Conservation (phyloP, 2,113 vertebrate genomes). For the Phodopus roborovskii region DNA sequence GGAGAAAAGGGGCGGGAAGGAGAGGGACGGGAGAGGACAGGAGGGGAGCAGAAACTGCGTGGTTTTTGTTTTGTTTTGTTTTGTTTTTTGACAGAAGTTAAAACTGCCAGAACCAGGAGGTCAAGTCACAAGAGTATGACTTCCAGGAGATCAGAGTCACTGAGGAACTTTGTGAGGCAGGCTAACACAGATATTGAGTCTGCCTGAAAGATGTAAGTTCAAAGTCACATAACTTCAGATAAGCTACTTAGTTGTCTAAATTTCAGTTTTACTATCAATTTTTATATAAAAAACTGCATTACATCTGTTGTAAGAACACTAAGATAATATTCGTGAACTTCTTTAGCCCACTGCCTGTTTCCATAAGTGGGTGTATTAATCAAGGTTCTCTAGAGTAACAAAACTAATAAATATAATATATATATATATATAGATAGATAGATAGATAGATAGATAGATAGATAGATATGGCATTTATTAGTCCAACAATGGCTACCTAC, state of each 20-base stretch:
- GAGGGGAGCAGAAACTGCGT: not conserved
- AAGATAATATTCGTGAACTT: not conserved
- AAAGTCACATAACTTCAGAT: not conserved
- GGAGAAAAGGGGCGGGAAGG: not conserved
- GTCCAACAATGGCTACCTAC: not conserved
- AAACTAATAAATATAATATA: not conserved
- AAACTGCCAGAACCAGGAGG: not conserved
- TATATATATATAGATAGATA: not conserved
- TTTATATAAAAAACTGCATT: not conserved
- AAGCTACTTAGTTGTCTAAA: not conserved
- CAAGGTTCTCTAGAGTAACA: not conserved
- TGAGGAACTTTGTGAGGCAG: not conserved
- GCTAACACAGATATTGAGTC: not conserved
- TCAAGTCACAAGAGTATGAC: not conserved
- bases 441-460: too few species aligned
- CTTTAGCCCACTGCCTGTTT: not conserved
- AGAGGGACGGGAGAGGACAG: rapidly evolving
- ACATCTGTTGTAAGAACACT: not conserved
- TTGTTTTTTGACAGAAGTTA: not conserved
- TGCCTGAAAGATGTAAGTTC: not conserved
- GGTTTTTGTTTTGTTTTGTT: too few species aligned
- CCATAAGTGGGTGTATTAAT: not conserved
- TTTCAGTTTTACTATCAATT: not conserved
- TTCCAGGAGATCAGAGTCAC: not conserved
- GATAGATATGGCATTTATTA: not conserved